These are phyloP conservation scores for Nephrotoma flavescens DNA, from an alignment of 2,888 invertebrate species.

Conservation along the genomic window DNA sequence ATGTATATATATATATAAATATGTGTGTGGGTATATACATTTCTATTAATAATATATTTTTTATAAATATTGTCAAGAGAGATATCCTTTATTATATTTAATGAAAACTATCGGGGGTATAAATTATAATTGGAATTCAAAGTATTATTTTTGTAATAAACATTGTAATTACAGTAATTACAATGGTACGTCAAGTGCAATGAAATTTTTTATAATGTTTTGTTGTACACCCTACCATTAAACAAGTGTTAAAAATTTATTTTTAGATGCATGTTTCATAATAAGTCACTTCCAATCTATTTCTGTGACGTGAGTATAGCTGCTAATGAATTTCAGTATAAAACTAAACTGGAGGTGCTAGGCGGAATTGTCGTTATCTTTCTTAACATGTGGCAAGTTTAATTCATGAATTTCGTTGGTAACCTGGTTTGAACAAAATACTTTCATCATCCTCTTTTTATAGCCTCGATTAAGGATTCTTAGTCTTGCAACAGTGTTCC, in stretches of 20 bases:
- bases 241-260: background rate
- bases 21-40: background rate
- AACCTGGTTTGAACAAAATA: no score
- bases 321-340: no score
- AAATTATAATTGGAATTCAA: background rate
- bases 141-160: background rate
- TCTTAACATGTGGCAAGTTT: no score
- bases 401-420: no score
- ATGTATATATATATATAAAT: no score
- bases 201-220: background rate
- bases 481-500: no score
- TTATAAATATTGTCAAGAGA: background rate
- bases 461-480: no score
- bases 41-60: background rate
- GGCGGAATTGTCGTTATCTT: no score
- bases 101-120: background rate
- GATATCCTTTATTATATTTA: background rate
- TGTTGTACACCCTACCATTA: background rate
- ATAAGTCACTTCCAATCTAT: background rate
- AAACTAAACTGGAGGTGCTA: no score
- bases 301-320: background rate
- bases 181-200: background rate
- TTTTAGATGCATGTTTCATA: background rate
- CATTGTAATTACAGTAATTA: background rate
- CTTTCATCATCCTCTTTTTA: no score